Conservation (phyloP, 2,113 vertebrate species). For the Daubentonia madagascariensis region DNA sequence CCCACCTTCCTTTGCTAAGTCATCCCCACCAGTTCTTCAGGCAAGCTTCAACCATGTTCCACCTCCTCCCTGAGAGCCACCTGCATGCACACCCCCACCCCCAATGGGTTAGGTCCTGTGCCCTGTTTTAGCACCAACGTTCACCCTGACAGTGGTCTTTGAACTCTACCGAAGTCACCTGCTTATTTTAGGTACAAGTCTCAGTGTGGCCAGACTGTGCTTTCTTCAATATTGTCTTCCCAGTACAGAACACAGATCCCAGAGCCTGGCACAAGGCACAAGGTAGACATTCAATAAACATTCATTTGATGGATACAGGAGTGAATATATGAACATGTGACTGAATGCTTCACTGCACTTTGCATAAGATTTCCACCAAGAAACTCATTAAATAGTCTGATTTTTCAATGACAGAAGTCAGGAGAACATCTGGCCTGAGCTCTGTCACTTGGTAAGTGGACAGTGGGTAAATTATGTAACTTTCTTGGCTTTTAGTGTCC, state of each 20-base stretch:
- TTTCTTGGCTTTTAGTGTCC: background rate
- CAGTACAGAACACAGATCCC: background rate
- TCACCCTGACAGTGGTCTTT: too few species aligned
- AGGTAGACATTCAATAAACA: background rate
- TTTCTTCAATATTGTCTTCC: background rate
- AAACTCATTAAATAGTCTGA: background rate
- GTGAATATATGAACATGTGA: rapidly evolving
- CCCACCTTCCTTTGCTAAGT: background rate
- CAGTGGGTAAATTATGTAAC: background rate
- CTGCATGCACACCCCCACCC: rapidly evolving
- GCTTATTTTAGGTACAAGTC: background rate
- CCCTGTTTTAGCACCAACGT: rapidly evolving
- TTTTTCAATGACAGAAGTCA: background rate
- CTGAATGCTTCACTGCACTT: rapidly evolving
- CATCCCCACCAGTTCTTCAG: background rate
- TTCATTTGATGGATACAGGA: background rate
- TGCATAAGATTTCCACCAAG: background rate
- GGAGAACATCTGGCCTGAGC: background rate
- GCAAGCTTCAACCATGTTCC: background rate
- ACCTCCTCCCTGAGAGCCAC: background rate
- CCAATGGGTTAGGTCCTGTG: background rate
- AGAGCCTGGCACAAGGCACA: background rate
- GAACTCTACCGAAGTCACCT: background rate
- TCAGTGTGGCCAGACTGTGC: rapidly evolving
- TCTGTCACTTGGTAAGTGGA: background rate